Evolutionary conservation across 2,113 vertebrate genomes (phyloP).

Genomic region (Pycnonotus jocosus): DNA sequence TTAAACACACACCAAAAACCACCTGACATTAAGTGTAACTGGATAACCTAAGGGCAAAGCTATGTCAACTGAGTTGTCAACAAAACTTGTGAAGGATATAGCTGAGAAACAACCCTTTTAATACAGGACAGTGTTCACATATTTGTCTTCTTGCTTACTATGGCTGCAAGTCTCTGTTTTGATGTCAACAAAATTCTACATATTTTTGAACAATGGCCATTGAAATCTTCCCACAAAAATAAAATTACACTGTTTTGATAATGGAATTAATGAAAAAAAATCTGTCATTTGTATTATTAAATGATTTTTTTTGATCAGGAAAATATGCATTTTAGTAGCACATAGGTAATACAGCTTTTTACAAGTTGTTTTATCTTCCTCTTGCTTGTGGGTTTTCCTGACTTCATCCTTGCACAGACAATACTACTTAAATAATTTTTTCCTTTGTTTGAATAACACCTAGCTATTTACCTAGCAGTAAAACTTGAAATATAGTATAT

Average conservation of each 20-base stretch:
- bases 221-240: neutral
- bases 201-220: neutral
- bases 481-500: neutral
- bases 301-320: neutral
- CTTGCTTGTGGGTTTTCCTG: neutral
- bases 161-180: neutral
- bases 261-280: neutral
- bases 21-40: neutral
- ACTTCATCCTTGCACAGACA: neutral
- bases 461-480: neutral
- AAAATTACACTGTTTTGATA: neutral
- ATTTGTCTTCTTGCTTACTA: neutral
- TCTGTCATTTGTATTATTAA: neutral
- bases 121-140: neutral
- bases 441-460: neutral
- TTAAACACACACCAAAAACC: neutral
- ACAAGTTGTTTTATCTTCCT: neutral
- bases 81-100: neutral
- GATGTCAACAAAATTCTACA: neutral
- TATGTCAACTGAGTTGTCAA: neutral
- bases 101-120: neutral
- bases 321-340: neutral
- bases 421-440: neutral
- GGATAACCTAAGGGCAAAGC: neutral
- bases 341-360: neutral